Evolutionary conservation across 1,140 invertebrate species (phyloP).

Genomic region (Onthophagus taurus): DNA sequence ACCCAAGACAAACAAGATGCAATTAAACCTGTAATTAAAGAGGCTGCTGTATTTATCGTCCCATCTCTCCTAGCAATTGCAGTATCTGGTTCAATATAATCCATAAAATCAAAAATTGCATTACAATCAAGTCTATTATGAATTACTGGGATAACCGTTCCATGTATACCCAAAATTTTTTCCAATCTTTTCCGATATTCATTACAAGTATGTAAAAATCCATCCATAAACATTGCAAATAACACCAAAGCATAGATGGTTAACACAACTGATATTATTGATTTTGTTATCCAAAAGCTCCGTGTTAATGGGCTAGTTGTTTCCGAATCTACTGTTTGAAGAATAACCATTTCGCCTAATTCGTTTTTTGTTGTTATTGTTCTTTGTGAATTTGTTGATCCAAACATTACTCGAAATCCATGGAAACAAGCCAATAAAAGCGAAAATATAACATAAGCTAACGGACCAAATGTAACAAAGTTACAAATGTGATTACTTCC

Average conservation of each 20-base stretch:
- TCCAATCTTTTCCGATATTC: slow-evolving; percentile 42
- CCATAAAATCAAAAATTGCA: slow-evolving; percentile 50
- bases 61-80: slow-evolving; percentile 38
- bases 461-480: slow-evolving; percentile 41
- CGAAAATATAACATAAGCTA: slow-evolving; percentile 38
- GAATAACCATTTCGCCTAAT: slow-evolving; percentile 36
- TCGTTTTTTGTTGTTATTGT: slow-evolving; percentile 31
- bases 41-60: slow-evolving; percentile 42
- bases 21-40: slow-evolving; percentile 40
- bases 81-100: slow-evolving; percentile 45
- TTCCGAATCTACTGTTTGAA: slow-evolving; percentile 35
- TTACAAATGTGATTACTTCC: slow-evolving; percentile 42
- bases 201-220: slow-evolving; percentile 45
- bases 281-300: slow-evolving; percentile 40
- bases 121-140: slow-evolving; percentile 43
- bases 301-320: slow-evolving; percentile 34
- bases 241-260: slow-evolving; percentile 40
- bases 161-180: slow-evolving; percentile 35
- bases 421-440: slow-evolving; percentile 42
- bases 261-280: slow-evolving; percentile 37
- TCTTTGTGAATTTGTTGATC: slow-evolving; percentile 31
- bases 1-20: slow-evolving; percentile 40
- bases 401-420: slow-evolving; percentile 42
- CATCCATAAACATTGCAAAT: slow-evolving; percentile 42
- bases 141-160: slow-evolving; percentile 40